These are phyloP conservation scores for Cyclargus thomasi DNA, from an alignment of 1,140 invertebrate species.

Conservation along the genomic window DNA sequence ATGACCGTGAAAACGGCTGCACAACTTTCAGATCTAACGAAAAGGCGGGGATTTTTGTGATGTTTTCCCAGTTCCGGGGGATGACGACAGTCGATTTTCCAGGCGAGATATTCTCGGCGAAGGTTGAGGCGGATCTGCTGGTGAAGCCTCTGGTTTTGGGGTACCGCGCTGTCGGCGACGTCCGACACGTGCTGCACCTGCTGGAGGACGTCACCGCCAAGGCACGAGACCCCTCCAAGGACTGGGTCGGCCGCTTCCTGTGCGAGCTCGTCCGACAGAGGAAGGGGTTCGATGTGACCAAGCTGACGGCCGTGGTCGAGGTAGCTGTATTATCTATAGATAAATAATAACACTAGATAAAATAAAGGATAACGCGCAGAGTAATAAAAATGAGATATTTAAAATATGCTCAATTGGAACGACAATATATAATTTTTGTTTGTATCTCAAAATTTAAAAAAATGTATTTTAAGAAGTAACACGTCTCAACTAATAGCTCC, in stretches of 20 bases:
- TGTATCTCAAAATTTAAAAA: too few species aligned
- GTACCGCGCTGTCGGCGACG: conserved; percentile 34
- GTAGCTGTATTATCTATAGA: conserved; percentile 23
- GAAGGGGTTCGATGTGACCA: conserved; percentile 41
- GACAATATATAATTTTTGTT: too few species aligned
- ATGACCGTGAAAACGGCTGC: too few species aligned
- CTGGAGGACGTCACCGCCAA: conserved; percentile 49
- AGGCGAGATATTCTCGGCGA: conserved; percentile 61
- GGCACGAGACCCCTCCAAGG: conserved; percentile 47
- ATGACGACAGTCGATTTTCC: neutral
- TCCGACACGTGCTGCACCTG: conserved; percentile 37
- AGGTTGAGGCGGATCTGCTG: conserved; percentile 52
- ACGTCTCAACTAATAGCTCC: too few species aligned
- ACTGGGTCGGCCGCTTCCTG: conserved; percentile 59
- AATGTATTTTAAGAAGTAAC: too few species aligned
- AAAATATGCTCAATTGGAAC: too few species aligned
- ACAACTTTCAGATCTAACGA: too few species aligned
- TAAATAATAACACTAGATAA: too few species aligned
- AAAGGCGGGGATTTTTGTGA: too few species aligned
- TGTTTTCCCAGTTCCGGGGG: too few species aligned
- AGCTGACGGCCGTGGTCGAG: conserved; percentile 44
- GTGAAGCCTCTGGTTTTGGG: conserved; percentile 51
- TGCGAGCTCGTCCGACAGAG: conserved; percentile 48
- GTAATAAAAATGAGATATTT: too few species aligned
- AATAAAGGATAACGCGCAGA: too few species aligned